Evolutionary conservation across 2,888 invertebrate species (phyloP).

Genomic region (Melipona beecheii): DNA sequence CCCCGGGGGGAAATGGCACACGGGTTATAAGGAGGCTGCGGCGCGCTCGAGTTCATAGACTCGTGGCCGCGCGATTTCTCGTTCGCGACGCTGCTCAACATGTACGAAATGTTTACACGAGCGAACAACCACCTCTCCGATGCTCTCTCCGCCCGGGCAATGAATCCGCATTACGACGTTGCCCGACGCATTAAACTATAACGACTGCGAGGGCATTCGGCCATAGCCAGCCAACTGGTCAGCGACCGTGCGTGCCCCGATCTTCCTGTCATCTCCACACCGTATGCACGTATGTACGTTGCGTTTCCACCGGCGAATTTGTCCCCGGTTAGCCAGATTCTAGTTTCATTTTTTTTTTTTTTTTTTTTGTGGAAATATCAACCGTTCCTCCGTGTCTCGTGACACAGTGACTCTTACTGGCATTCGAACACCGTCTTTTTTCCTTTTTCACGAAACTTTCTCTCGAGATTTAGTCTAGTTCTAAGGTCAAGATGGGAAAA

Average conservation of each 20-base stretch:
- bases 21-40: constrained; percentile 41
- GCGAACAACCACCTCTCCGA: constrained; percentile 65
- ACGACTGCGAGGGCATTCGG: constrained; percentile 73
- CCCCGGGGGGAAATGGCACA: constrained; percentile 27
- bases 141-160: constrained; percentile 71
- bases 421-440: no score
- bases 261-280: neutral
- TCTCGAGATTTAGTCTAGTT: no score
- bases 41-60: constrained; percentile 33
- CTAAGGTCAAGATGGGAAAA: neutral
- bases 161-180: constrained; percentile 77
- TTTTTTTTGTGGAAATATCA: no score
- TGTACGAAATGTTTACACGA: constrained; percentile 75
- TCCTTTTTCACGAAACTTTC: no score
- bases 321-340: neutral
- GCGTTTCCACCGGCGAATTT: neutral
- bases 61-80: constrained; percentile 58
- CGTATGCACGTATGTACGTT: no score
- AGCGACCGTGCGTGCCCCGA: neutral
- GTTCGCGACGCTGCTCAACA: constrained; percentile 28
- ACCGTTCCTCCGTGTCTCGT: no score
- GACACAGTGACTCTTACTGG: no score
- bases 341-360: neutral
- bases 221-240: constrained; percentile 50
- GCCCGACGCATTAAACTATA: constrained; percentile 79